Conservation (phyloP, 2,113 vertebrate species). For the Bubo bubo region DNA sequence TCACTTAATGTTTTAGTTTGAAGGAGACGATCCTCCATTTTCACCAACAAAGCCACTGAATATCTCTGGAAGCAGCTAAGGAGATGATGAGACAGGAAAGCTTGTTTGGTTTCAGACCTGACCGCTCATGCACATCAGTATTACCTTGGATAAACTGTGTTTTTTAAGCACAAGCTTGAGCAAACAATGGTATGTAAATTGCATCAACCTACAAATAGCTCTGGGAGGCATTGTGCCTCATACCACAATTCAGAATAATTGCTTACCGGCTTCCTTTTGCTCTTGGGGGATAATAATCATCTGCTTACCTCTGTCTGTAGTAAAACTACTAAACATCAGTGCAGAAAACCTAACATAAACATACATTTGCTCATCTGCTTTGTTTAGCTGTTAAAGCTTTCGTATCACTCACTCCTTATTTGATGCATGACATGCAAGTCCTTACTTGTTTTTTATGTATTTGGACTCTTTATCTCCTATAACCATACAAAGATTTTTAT, state of each 20-base stretch:
- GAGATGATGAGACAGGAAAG: neutral
- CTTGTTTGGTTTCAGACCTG: neutral
- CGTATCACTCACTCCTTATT: neutral
- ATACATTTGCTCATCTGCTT: neutral
- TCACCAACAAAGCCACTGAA: neutral
- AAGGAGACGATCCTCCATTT: neutral
- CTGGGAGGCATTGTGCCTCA: neutral
- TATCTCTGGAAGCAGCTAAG: neutral
- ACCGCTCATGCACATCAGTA: rapidly evolving
- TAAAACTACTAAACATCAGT: neutral
- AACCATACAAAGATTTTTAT: neutral
- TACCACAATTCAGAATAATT: conserved; percentile 23
- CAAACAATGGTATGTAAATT: conserved; percentile 36
- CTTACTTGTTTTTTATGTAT: neutral
- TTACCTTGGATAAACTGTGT: conserved; percentile 3
- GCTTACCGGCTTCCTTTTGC: neutral
- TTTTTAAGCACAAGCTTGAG: conserved; percentile 13
- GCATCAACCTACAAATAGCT: conserved; percentile 20
- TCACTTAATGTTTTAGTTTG: neutral
- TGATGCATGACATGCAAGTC: neutral
- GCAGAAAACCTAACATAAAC: neutral
- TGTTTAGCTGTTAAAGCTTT: neutral
- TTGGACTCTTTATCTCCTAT: neutral
- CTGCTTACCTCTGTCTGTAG: conserved; percentile 1
- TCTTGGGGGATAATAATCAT: conserved; percentile 19